Percentiles rank a stretch among this genome's conserved stretches.
phyloP scores from a whole-genome alignment of 2,113 vertebrate genomes.

The Gorsachius goisagi region DNA sequence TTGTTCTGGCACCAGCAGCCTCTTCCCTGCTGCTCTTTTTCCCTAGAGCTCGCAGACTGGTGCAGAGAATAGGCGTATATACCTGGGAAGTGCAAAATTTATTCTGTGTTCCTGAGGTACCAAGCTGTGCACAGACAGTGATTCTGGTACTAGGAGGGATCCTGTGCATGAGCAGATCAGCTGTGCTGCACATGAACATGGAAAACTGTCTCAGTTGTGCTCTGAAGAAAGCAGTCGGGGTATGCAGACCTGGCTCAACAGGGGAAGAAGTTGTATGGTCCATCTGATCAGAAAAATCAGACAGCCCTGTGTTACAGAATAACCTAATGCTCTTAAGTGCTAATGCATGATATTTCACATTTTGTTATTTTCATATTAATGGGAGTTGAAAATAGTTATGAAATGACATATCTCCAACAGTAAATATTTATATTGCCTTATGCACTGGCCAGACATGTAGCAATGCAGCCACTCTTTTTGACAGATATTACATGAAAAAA shows the following conservation, averaged over 20 bases:
- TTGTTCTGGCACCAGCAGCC: background rate
- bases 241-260: background rate
- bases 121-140: background rate
- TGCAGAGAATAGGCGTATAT: background rate
- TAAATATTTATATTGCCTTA: slow-evolving; percentile 24
- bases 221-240: background rate
- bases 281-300: background rate
- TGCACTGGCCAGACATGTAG: background rate
- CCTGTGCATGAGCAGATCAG: background rate
- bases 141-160: background rate
- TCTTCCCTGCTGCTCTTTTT: background rate
- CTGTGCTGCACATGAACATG: background rate
- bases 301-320: slow-evolving; percentile 17
- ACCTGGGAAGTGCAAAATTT: background rate
- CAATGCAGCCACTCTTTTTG: background rate
- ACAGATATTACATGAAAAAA: background rate
- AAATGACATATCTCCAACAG: slow-evolving; percentile 16
- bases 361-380: background rate
- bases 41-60: background rate
- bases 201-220: background rate
- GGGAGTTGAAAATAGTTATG: slow-evolving; percentile 39
- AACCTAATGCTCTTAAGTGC: slow-evolving; percentile 25
- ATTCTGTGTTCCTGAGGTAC: background rate
- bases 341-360: background rate
- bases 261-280: background rate